These are phyloP conservation scores for Sorex maritimensis DNA, from an alignment of 2,797 vertebrate genomes.

Conservation along the genomic window DNA sequence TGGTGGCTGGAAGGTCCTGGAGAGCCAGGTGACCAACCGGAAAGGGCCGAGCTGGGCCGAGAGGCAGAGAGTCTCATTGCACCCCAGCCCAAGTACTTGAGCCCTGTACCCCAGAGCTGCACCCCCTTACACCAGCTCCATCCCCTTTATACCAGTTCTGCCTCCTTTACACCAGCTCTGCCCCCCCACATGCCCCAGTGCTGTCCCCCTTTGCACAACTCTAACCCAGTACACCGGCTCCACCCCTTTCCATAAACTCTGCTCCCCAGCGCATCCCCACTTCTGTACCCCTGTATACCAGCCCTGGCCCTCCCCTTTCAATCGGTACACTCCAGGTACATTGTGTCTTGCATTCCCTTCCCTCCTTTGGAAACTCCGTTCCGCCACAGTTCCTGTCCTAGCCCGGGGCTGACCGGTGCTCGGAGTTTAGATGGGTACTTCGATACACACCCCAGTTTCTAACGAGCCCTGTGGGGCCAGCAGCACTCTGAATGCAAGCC, in stretches of 20 bases:
- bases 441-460: background rate
- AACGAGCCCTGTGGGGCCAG: background rate
- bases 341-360: too few species aligned
- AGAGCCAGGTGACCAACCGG: background rate
- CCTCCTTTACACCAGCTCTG: accelerated
- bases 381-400: background rate
- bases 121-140: background rate
- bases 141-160: background rate
- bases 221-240: background rate
- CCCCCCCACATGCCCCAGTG: too few species aligned
- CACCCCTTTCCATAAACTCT: too few species aligned
- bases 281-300: too few species aligned
- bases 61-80: background rate
- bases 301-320: too few species aligned
- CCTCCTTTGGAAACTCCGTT: background rate
- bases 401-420: background rate
- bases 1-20: background rate
- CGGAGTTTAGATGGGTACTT: background rate
- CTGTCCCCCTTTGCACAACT: background rate
- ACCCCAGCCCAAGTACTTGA: accelerated
- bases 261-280: too few species aligned
- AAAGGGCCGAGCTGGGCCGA: background rate
- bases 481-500: conserved; percentile 2
- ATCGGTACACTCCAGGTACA: too few species aligned
- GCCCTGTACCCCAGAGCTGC: background rate